Evolutionary conservation across 2,797 vertebrate species (phyloP).

Genomic region (Chloroceryle inda): DNA sequence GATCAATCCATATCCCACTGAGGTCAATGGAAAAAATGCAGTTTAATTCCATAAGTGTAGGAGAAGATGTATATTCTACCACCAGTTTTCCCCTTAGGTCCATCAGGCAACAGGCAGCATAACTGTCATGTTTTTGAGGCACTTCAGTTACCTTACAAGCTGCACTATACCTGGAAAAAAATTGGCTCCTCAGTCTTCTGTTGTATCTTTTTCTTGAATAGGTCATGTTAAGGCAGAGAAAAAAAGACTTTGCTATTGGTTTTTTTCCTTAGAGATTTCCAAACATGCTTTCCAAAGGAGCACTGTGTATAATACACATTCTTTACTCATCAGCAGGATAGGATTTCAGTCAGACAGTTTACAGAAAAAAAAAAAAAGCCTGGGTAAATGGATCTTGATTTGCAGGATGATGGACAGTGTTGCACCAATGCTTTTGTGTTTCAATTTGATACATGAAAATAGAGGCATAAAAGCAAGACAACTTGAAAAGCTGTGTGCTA

Average conservation of each 20-base stretch:
- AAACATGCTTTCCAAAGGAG: constrained; percentile 15
- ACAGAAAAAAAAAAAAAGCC: background rate
- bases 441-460: background rate
- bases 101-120: background rate
- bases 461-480: background rate
- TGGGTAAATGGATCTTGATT: background rate
- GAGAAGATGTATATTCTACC: background rate
- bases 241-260: background rate
- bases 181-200: background rate
- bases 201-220: background rate
- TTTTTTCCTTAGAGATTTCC: background rate
- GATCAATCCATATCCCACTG: background rate
- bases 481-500: background rate
- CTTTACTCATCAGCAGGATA: constrained; percentile 52
- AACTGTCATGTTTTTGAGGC: background rate
- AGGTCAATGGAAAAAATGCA: background rate
- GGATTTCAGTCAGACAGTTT: constrained; percentile 62
- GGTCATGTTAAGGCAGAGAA: background rate
- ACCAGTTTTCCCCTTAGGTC: background rate
- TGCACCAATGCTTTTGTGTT: background rate
- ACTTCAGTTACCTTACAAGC: background rate
- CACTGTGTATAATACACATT: constrained; percentile 17
- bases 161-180: background rate
- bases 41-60: background rate
- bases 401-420: background rate